A percentile compares a stretch with the other conserved stretches of the same genome.
These are phyloP conservation scores for Celastrina argiolus DNA, from an alignment of 2,888 invertebrate species.

Conservation along the genomic window DNA sequence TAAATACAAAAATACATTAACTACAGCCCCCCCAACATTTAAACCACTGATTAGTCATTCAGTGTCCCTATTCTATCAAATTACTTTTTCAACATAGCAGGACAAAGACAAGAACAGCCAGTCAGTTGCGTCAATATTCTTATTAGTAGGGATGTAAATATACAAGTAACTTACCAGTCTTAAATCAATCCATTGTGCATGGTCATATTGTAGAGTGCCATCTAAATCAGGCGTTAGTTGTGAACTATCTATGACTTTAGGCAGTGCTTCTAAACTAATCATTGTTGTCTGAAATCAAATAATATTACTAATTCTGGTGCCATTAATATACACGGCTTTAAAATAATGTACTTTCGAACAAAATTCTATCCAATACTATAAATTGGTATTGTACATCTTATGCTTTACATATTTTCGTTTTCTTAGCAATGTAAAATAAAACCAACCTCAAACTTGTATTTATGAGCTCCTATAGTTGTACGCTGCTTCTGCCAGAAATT, in stretches of 20 bases:
- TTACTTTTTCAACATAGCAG: no score
- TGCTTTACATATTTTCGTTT: background rate
- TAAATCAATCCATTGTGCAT: conserved; percentile 97
- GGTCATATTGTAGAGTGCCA: conserved; percentile 95
- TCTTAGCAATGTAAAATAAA: background rate
- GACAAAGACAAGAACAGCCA: no score
- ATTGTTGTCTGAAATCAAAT: conserved; percentile 87
- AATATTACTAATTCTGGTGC: conserved; percentile 12
- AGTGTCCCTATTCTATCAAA: no score
- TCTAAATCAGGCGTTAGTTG: conserved; percentile 97
- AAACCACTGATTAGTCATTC: no score
- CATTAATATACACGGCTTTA: background rate
- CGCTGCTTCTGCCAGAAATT: conserved; percentile 99
- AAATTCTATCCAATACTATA: background rate
- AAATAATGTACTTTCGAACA: background rate
- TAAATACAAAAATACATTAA: background rate
- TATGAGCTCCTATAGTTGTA: conserved; percentile 96
- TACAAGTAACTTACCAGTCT: conserved; percentile 77
- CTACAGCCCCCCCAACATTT: no score
- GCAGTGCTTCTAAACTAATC: conserved; percentile 95
- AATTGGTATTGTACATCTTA: background rate
- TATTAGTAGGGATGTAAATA: no score
- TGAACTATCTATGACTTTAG: conserved; percentile 93
- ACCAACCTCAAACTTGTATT: conserved; percentile 97
- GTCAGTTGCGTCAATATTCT: no score